These are phyloP conservation scores for Florisuga fusca DNA, from an alignment of 2,797 vertebrate species.

Conservation along the genomic window DNA sequence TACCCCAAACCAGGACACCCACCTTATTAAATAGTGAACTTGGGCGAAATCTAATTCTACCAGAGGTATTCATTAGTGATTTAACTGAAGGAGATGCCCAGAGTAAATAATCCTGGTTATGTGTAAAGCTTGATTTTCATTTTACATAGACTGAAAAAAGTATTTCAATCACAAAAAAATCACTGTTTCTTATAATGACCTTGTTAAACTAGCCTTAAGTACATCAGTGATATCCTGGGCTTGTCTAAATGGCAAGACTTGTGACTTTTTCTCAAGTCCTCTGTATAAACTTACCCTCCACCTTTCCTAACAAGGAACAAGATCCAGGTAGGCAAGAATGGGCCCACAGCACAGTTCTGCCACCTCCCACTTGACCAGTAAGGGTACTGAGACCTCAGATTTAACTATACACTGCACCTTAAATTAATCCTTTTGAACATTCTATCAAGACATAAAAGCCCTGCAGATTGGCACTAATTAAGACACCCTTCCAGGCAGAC, in stretches of 20 bases:
- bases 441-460: not conserved
- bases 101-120: not conserved
- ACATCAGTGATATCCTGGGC: not conserved
- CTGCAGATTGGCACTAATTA: not conserved
- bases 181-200: fast-evolving
- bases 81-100: not conserved
- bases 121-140: not conserved
- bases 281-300: not conserved
- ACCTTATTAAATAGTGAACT: not conserved
- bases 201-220: not conserved
- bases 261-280: not conserved
- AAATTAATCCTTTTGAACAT: not conserved
- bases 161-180: not conserved
- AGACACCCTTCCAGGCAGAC: not conserved
- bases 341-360: not conserved
- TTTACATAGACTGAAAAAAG: not conserved
- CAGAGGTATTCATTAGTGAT: not conserved
- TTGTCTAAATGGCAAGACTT: not conserved
- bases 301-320: not conserved
- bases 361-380: fast-evolving
- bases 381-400: not conserved
- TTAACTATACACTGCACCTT: not conserved
- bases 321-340: not conserved
- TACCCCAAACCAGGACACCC: no score
- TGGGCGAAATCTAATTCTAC: not conserved